Percentiles rank a stretch among this genome's conserved stretches.
phyloP scores from a whole-genome alignment of 2,888 invertebrate species.

The Ennomos fuscantarius region DNA sequence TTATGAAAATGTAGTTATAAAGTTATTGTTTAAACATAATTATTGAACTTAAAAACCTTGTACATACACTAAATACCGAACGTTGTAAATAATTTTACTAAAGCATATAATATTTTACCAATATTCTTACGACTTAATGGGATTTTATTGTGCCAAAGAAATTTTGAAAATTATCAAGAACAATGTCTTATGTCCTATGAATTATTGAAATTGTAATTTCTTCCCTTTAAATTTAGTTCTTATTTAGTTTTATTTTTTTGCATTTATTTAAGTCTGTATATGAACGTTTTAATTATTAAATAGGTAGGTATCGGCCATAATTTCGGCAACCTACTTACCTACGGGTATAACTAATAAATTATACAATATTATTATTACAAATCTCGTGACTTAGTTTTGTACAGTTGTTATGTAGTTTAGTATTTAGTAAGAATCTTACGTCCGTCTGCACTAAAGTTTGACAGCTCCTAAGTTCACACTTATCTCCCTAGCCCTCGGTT shows the following conservation, averaged over 20 bases:
- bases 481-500: no score
- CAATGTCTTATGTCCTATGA: no score
- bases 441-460: no score
- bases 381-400: slow-evolving; percentile 46
- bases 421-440: slow-evolving; percentile 36
- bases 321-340: slow-evolving; percentile 7
- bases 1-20: no score
- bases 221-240: no score
- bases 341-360: slow-evolving; percentile 40
- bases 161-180: slow-evolving; percentile 9
- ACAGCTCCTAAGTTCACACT: no score
- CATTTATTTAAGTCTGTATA: slow-evolving; percentile 12
- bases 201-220: no score
- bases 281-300: background rate
- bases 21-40: no score
- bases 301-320: background rate
- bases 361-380: slow-evolving; percentile 44
- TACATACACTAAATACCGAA: no score
- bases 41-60: no score
- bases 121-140: background rate
- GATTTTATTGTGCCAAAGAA: slow-evolving; percentile 39
- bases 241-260: slow-evolving; percentile 2
- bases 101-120: slow-evolving; percentile 4
- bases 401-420: slow-evolving; percentile 76
- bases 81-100: slow-evolving; percentile 15